Conservation (phyloP, 2,113 vertebrate species). For the Gopherus flavomarginatus region DNA sequence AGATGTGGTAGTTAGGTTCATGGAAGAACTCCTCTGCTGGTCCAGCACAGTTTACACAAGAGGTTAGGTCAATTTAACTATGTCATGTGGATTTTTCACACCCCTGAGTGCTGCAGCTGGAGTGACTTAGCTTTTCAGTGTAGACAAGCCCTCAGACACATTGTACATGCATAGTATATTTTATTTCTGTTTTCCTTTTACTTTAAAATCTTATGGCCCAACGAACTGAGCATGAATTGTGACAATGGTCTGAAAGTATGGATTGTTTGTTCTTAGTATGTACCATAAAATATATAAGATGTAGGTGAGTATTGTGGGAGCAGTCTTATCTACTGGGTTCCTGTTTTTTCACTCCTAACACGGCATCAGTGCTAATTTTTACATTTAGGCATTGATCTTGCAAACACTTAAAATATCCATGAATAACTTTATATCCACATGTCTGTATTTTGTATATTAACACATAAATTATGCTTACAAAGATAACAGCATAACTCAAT, state of each 20-base stretch:
- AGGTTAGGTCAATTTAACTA: too few relatives aligned
- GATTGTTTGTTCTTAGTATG: not conserved
- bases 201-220: not conserved
- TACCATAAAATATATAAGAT: not conserved
- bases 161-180: not conserved
- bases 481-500: not conserved
- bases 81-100: too few relatives aligned
- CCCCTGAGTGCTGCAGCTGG: too few relatives aligned
- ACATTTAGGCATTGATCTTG: not conserved
- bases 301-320: not conserved
- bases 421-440: not conserved
- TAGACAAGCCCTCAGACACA: too few relatives aligned
- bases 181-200: conserved; percentile 40
- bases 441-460: not conserved
- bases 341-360: not conserved
- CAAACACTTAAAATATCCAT: not conserved
- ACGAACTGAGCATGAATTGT: not conserved
- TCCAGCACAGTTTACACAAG: too few relatives aligned
- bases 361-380: not conserved
- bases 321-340: not conserved
- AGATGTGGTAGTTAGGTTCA: too few relatives aligned
- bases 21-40: too few relatives aligned
- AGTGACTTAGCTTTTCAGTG: too few relatives aligned
- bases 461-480: not conserved
- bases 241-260: too few relatives aligned